Conservation (phyloP, 2,113 vertebrate genomes). For the Phasianus colchicus region DNA sequence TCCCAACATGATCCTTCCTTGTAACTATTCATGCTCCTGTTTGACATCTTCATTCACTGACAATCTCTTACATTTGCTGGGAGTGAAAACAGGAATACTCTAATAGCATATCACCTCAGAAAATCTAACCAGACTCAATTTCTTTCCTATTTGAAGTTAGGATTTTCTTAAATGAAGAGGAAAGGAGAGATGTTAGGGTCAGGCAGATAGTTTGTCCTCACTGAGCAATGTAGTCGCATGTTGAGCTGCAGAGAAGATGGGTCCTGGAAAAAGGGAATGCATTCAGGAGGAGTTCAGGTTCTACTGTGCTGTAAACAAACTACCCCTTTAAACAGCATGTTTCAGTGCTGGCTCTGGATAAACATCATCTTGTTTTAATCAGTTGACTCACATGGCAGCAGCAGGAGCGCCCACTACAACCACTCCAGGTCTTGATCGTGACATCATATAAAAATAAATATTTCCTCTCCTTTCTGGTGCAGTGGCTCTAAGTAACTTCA, state of each 20-base stretch:
- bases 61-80: background rate
- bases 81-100: background rate
- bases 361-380: slow-evolving; percentile 33
- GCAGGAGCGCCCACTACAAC: fast-evolving
- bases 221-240: background rate
- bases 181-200: background rate
- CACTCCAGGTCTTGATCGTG: background rate
- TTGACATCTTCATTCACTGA: background rate
- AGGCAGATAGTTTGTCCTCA: background rate
- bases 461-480: background rate
- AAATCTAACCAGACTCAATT: background rate
- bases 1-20: background rate
- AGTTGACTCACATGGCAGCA: background rate
- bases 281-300: background rate
- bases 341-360: background rate
- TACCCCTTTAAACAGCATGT: background rate
- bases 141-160: background rate
- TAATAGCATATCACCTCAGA: background rate
- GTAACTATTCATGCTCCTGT: background rate
- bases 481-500: background rate
- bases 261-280: background rate
- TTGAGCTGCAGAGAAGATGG: background rate
- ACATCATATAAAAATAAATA: background rate
- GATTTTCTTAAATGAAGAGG: background rate
- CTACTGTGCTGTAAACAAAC: slow-evolving; percentile 18